phyloP scores from a whole-genome alignment of 2,797 vertebrate genomes.

The Hemibagrus guttatus region DNA sequence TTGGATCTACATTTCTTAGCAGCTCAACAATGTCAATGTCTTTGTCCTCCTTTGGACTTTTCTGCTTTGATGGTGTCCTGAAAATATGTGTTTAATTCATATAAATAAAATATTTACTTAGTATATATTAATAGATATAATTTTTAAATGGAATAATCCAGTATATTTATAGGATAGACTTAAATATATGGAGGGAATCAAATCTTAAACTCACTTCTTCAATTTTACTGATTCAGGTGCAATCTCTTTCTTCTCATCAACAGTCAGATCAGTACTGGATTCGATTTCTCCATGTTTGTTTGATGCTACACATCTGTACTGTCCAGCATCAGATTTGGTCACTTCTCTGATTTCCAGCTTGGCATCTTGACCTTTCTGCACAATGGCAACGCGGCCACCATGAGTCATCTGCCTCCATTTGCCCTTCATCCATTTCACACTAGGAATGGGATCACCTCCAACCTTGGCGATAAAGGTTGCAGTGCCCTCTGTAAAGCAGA shows the following conservation, averaged over 20 bases:
- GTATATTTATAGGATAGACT: not conserved
- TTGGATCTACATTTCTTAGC: slow-evolving; percentile 96
- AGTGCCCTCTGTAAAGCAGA: slow-evolving; percentile 77
- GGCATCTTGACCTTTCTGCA: slow-evolving; percentile 90
- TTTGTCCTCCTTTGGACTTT: slow-evolving; percentile 88
- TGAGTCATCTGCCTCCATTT: slow-evolving; percentile 97
- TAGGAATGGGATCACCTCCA: slow-evolving; percentile 95
- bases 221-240: slow-evolving; percentile 87
- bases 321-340: slow-evolving; percentile 92
- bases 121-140: not conserved
- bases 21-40: slow-evolving; percentile 95
- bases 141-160: not conserved
- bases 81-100: slow-evolving; percentile 7
- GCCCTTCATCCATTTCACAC: slow-evolving; percentile 97
- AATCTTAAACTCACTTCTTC: slow-evolving; percentile 90
- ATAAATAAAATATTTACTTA: not conserved
- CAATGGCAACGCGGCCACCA: slow-evolving; percentile 88
- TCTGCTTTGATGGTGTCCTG: slow-evolving; percentile 91
- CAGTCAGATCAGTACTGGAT: slow-evolving; percentile 83
- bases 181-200: not conserved
- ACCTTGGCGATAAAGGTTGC: slow-evolving; percentile 96
- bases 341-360: slow-evolving; percentile 91
- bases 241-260: slow-evolving; percentile 86
- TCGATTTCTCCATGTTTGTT: slow-evolving; percentile 95
- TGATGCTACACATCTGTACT: slow-evolving; percentile 92